Evolutionary conservation across 2,797 vertebrate species (phyloP).

Genomic region (Hapalemur alaotrensis): DNA sequence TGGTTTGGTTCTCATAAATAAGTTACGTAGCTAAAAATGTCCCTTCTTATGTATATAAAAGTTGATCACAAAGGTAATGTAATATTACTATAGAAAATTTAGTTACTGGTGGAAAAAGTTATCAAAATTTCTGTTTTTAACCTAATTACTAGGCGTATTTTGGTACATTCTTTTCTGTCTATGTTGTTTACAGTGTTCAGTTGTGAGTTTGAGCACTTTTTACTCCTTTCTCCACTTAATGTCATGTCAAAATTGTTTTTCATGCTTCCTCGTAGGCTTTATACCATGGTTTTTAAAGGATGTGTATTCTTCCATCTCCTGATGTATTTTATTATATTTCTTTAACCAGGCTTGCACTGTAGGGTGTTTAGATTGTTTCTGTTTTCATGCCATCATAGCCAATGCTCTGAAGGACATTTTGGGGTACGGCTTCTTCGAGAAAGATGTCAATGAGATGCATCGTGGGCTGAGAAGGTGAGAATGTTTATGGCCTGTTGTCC

Average conservation of each 20-base stretch:
- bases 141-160: not conserved
- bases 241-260: not conserved
- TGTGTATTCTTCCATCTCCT: not conserved
- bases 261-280: not conserved
- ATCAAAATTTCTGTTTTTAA: not conserved
- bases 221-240: not conserved
- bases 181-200: not conserved
- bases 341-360: not conserved
- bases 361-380: not conserved
- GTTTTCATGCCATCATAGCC: not conserved
- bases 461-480: not conserved
- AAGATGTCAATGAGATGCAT: not conserved
- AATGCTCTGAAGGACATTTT: not conserved
- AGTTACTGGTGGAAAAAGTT: not conserved
- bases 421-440: not conserved
- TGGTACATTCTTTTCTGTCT: not conserved
- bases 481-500: no score
- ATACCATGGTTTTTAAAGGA: not conserved
- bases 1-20: conserved; percentile 50
- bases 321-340: not conserved
- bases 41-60: conserved; percentile 18
- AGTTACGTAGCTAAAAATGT: conserved; percentile 32
- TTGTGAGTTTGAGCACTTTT: not conserved
- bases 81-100: not conserved
- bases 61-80: not conserved